phyloP scores from a whole-genome alignment of 2,888 invertebrate genomes.

The Pristionchus entomophagus region DNA sequence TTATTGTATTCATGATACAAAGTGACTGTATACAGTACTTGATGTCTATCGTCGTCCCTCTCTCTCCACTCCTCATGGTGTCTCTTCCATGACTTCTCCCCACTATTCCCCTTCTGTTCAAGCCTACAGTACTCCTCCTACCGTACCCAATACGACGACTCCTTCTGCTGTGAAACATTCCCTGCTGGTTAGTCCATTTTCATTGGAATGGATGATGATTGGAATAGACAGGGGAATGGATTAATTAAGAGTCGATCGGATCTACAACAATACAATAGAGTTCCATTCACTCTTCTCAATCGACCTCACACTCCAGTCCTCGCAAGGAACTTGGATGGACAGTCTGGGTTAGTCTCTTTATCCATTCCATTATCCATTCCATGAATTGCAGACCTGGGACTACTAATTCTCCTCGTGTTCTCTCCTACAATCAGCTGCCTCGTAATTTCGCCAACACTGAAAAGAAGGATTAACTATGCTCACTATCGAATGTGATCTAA shows the following conservation, averaged over 20 bases:
- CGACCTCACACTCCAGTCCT: neutral
- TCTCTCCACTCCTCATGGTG: neutral
- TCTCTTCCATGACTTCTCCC: neutral
- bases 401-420: neutral
- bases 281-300: neutral
- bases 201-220: neutral
- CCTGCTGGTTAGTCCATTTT: neutral
- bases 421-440: neutral
- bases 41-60: slow-evolving; percentile 1
- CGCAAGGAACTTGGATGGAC: neutral
- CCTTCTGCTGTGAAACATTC: neutral
- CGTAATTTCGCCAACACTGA: neutral
- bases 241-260: neutral
- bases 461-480: neutral
- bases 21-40: neutral
- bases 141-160: neutral
- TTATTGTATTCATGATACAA: neutral
- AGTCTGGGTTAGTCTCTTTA: neutral
- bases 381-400: neutral
- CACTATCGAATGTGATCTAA: neutral
- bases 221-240: neutral
- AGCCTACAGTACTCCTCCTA: slow-evolving; percentile 29
- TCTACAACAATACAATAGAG: neutral
- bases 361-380: neutral
- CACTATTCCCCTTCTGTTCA: neutral